These are phyloP conservation scores for Pterostichus madidus DNA, from an alignment of 2,888 invertebrate genomes.

Conservation along the genomic window DNA sequence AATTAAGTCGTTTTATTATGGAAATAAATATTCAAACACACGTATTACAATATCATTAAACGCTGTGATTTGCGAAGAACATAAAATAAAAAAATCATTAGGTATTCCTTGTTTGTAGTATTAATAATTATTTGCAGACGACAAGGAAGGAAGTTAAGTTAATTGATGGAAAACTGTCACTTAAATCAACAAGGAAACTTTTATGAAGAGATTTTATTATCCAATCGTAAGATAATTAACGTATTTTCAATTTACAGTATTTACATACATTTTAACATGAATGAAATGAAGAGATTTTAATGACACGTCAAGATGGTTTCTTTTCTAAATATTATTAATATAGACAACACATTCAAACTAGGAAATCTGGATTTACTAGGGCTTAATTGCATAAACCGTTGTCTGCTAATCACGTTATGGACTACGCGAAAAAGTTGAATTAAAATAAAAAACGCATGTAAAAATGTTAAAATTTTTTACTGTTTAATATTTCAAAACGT, in stretches of 20 bases:
- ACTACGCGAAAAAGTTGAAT: too few relatives aligned
- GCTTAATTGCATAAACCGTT: too few relatives aligned
- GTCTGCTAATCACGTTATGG: too few relatives aligned
- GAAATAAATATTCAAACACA: slow-evolving; percentile 31
- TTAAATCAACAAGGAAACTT: slow-evolving; percentile 25
- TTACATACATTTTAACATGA: background rate
- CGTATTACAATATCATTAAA: slow-evolving; percentile 24
- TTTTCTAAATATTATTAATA: too few relatives aligned
- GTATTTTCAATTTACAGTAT: too few relatives aligned
- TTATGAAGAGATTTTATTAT: slow-evolving; percentile 14
- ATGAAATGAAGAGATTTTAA: background rate
- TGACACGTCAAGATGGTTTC: background rate
- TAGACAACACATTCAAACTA: too few relatives aligned
- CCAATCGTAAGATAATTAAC: background rate
- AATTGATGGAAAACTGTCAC: slow-evolving; percentile 11
- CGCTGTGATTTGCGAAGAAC: slow-evolving; percentile 10
- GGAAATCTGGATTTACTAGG: too few relatives aligned
- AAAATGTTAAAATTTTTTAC: too few relatives aligned
- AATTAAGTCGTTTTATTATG: slow-evolving; percentile 26
- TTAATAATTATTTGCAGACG: background rate
- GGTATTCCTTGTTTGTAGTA: background rate
- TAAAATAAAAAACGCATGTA: too few relatives aligned
- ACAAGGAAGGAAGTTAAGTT: slow-evolving; percentile 40
- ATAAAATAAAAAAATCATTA: slow-evolving; percentile 21
- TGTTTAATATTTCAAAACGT: too few relatives aligned